phyloP scores from a whole-genome alignment of 2,797 vertebrate genomes.

The Fratercula arctica region DNA sequence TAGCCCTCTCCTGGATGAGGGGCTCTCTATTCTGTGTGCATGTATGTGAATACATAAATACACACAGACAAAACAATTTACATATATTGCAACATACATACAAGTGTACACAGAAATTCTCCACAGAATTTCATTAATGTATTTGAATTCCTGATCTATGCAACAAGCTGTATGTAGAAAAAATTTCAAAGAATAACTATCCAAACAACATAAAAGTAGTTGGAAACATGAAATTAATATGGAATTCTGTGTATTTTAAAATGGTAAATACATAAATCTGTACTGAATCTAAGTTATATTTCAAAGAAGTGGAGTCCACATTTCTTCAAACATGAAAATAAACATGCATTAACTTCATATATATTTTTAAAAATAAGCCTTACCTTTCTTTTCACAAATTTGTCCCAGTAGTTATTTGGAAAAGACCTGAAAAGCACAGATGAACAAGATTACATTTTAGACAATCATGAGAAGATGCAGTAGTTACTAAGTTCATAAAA shows the following conservation, averaged over 20 bases:
- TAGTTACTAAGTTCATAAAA: neutral
- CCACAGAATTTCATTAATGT: neutral
- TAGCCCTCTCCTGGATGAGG: neutral
- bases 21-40: neutral
- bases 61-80: neutral
- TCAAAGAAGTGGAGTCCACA: neutral
- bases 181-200: neutral
- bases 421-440: constrained; percentile 85
- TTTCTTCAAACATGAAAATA: neutral
- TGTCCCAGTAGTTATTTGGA: constrained; percentile 98
- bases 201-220: neutral
- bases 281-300: neutral
- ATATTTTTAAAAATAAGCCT: neutral
- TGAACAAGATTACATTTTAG: neutral
- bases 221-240: neutral
- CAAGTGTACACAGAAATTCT: neutral
- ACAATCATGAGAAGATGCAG: neutral
- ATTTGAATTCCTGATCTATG: neutral
- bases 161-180: neutral
- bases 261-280: neutral
- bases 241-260: neutral
- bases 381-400: constrained; percentile 98
- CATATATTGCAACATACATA: neutral
- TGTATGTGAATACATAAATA: neutral
- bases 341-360: neutral